A percentile compares a stretch with the other conserved stretches of the same genome.
Conservation (phyloP, 2,888 invertebrate species). For the Dryomyza anilis region DNA sequence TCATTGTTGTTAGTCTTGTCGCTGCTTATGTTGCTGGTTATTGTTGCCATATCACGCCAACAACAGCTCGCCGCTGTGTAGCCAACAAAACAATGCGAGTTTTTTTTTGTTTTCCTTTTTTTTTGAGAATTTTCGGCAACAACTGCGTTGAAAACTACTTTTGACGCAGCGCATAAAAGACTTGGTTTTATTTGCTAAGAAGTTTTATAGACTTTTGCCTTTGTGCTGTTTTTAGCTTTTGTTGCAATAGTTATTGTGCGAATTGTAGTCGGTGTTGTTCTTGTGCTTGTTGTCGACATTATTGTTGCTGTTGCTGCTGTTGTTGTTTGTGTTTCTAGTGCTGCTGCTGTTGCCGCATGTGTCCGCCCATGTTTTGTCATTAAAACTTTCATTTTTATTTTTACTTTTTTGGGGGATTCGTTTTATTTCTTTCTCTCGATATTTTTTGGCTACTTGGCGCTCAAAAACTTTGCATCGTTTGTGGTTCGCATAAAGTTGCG, state of each 20-base stretch:
- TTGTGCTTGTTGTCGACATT: neutral
- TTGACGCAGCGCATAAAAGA: conserved; percentile 7
- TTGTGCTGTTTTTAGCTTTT: neutral
- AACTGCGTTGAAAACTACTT: conserved; percentile 16
- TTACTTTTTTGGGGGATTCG: too few relatives aligned
- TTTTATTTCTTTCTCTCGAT: too few relatives aligned
- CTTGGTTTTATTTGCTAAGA: neutral
- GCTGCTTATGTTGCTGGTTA: too few relatives aligned
- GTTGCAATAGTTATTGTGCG: neutral
- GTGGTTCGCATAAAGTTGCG: too few relatives aligned
- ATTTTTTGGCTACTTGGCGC: too few relatives aligned
- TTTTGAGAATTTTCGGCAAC: too few relatives aligned
- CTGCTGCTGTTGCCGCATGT: conserved; percentile 8
- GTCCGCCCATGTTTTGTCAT: neutral
- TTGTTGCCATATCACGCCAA: too few relatives aligned
- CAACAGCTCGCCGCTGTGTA: too few relatives aligned
- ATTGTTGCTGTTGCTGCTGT: neutral
- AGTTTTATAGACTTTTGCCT: conserved; percentile 2
- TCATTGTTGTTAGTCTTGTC: too few relatives aligned
- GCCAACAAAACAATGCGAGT: too few relatives aligned
- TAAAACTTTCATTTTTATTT: neutral
- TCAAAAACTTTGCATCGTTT: too few relatives aligned
- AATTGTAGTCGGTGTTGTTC: neutral
- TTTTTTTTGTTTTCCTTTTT: too few relatives aligned
- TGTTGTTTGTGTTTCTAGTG: neutral